Evolutionary conservation across 92 coral and sea anemone genomes (phyloP), one percentile per base, ranked within the genome.

Genomic region (Pocillopora meandrina): DNA sequence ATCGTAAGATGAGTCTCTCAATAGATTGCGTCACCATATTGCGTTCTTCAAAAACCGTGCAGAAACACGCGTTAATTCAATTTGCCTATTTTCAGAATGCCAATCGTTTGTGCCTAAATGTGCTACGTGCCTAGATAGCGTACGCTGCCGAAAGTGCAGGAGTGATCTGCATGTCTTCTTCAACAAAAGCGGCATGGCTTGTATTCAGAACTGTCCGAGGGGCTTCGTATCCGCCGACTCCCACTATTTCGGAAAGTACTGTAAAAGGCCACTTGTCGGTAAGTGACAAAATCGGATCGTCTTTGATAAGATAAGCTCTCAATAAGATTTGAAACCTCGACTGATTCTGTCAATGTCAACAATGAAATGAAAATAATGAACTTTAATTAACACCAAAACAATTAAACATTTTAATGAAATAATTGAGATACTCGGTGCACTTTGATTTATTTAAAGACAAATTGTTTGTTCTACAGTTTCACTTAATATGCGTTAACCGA

Each of bases 111-210:
- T 86, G 15, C 93, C 93, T 10, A 68, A 90, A 77, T 90, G 93
- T 63, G 93, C 82, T n/a, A 69, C 65, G 61, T 90, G 93, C 68
- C 85, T 90, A 18, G 93, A 90, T 65, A 90, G 85, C 36, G 35
- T 76, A 55, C 78, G 90, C 70, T 90, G 93, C 61, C 84, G 90
- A 66, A 86, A 82, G 70, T 90, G 93, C 74, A 70, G 79, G 61
- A 76, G 62, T 52, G 90, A 84, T n/a, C 82, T 80, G 34, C 33
- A 74, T 31, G 89, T 82, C 47, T 90, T 66, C 75, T 86, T 90
- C 19, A 90, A 86, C 85, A 81, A 84, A 73, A 75, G 69, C 2
- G 64, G 56, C 57, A 84, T 84, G 83, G 69, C 36, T 19, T 84
- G 88, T 57, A 76, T 84, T 42, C 83, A 49, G 13, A 35, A 71